A percentile compares a stretch with the other conserved stretches of the same genome.
These are phyloP conservation scores for Apocheima hispidaria DNA, from an alignment of 2,888 invertebrate species.

Conservation along the genomic window DNA sequence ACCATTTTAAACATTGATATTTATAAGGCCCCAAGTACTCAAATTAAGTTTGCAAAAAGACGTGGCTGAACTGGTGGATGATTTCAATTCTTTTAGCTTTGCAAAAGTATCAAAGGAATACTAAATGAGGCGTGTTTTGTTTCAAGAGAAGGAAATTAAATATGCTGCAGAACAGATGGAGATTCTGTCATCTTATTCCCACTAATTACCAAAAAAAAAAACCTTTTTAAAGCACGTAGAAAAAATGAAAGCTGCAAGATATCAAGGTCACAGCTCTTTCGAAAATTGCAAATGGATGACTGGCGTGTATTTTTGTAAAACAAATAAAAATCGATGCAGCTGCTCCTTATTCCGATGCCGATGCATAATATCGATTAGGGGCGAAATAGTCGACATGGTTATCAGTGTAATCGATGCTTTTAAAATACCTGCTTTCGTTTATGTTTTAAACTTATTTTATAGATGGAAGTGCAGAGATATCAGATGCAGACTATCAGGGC, in stretches of 20 bases:
- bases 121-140: background rate
- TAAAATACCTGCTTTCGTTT: conserved; percentile 3
- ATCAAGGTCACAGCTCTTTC: conserved; percentile 49
- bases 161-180: background rate
- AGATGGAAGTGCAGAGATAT: no score
- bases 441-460: no score
- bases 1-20: no score
- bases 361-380: conserved; percentile 26
- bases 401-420: conserved; percentile 17
- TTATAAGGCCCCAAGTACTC: no score
- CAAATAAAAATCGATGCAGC: conserved; percentile 71
- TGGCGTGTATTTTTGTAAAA: conserved; percentile 59
- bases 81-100: background rate
- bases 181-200: background rate
- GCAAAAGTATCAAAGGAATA: background rate
- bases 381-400: conserved; percentile 21
- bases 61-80: background rate
- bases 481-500: no score
- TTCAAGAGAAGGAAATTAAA: background rate
- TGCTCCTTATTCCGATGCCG: conserved; percentile 48
- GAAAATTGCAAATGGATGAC: conserved; percentile 73
- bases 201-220: background rate
- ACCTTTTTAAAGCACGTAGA: background rate
- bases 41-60: no score
- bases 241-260: background rate